Base-by-base conservation (phyloP, 2,888 invertebrate genomes). In the Athetis lepigone region DNA sequence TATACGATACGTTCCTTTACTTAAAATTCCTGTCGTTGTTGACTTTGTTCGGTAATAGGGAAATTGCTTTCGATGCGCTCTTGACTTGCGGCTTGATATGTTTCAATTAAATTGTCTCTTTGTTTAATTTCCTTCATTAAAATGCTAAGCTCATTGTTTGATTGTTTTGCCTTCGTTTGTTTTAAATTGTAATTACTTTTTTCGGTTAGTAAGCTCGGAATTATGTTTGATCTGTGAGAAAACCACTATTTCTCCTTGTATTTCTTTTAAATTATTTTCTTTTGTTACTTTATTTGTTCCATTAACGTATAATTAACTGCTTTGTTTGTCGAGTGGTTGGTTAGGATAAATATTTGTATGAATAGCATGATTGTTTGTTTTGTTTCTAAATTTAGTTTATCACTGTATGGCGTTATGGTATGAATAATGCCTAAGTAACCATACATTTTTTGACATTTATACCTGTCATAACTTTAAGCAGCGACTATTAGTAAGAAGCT, bases 1-100 rank as follows among this genome's bases (percentile, higher is more conserved):
- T 49, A 64, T 40, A 60, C 75, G 68, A 74, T 69, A 64, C 58
- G 62, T 76, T 60, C 50, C 57, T 79, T 76, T 61, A 71, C 70
- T 76, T 69, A 63, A 70, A 54, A 61, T 66, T 75, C 63, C 70
- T 54, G 46, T 36, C 50, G 68, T 52, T 75, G 79, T 79, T 81
- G 70, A 79, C 76, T 75, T 70, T 71, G 45, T 55, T 45, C 55
- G 45, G 49, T 66, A 62, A 72, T 68, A 60, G 52, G 70, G 52
- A 70, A 67, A 80, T 78, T 75, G 69, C 62, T 80, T 61, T 62
- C 51, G 52, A 67, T 66, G 64, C 52, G 64, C 51, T 51, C 33
- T 64, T 33, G 49, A 57, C 49, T 50, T 74, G 73, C 51, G 50
- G 50, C 62, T 58, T 47, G 77, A 66, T 73, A 77, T 54, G 50